Evolutionary conservation across 1,140 invertebrate species (phyloP), one percentile per base, ranked within the genome.

Genomic region (Pogonomyrmex californicus): DNA sequence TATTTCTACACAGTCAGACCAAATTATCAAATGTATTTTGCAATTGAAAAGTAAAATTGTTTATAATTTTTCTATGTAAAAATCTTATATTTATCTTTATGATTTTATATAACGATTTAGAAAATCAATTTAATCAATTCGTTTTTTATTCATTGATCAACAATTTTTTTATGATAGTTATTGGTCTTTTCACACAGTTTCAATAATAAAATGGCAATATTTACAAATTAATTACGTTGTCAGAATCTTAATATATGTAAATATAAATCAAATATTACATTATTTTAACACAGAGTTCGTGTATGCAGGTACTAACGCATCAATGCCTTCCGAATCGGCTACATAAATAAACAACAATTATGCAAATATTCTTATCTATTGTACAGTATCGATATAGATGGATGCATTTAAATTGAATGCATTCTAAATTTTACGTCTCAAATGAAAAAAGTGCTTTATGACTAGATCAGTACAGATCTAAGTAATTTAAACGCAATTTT

Each of bases 321-420:
- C 10, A 3, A 60, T 47, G 30, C 73, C 2, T 30, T 23, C 23
- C 1, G 17, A 82, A 2, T 82, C 14, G 33, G 73, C 9, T 82
- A 54, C 38, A 36, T 38, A 81, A 30, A 17, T 76, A 60, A 75
- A 44, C 14, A 82, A 75, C 49, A 54, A 73, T 38, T 44, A 12
- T 33, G 41, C 60, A 70, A 71, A 58, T 73, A 54, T 63, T 10
- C 38, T 54, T 38, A 81, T 66, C 47, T 56, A 81, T 66, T 44
- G 70, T 54, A 58, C 14, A 70, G 2, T 83, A 30, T 73, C 30
- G 66, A 71, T 30, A 75, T 38, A 75, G 12, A 62, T 38, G 33
- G 38, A n/a, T 56, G 30, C 56, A 33, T 47, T 83, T 83, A 83
- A 83, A 83, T 83, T 75, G 79, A 83, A 75, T 83, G 79, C 56